phyloP scores from a whole-genome alignment of 2,113 vertebrate genomes.

The Stictonetta naevosa region DNA sequence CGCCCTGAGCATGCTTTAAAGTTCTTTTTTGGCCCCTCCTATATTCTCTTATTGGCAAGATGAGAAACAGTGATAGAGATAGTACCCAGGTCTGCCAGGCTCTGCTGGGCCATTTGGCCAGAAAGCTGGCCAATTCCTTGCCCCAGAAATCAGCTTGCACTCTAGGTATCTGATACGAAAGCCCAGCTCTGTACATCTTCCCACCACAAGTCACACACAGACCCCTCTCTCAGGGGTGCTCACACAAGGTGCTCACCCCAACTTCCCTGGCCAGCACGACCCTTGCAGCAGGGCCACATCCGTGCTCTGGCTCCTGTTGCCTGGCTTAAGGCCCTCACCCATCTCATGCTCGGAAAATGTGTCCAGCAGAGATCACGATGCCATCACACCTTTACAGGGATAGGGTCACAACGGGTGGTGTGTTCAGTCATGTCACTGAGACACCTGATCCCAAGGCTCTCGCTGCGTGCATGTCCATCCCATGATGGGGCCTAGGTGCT shows the following conservation, averaged over 20 bases:
- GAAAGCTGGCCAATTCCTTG: not conserved
- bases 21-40: not conserved
- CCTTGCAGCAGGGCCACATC: accelerated
- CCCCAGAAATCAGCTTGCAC: accelerated
- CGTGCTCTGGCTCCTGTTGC: not conserved
- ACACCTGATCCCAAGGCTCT: not conserved
- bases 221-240: not conserved
- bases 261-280: accelerated
- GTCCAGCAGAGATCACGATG: not conserved
- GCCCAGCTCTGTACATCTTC: not conserved
- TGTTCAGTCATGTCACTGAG: not conserved
- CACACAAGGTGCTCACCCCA: not conserved
- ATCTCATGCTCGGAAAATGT: not conserved
- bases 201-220: not conserved
- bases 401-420: accelerated
- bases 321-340: accelerated
- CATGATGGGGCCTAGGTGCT: accelerated
- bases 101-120: not conserved
- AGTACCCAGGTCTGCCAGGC: not conserved
- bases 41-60: not conserved
- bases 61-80: not conserved
- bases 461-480: accelerated
- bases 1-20: not conserved
- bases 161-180: not conserved
- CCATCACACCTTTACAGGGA: too few relatives aligned